These are phyloP conservation scores for Sebastes schlegelii DNA, from an alignment of 2,113 vertebrate genomes.

Conservation along the genomic window DNA sequence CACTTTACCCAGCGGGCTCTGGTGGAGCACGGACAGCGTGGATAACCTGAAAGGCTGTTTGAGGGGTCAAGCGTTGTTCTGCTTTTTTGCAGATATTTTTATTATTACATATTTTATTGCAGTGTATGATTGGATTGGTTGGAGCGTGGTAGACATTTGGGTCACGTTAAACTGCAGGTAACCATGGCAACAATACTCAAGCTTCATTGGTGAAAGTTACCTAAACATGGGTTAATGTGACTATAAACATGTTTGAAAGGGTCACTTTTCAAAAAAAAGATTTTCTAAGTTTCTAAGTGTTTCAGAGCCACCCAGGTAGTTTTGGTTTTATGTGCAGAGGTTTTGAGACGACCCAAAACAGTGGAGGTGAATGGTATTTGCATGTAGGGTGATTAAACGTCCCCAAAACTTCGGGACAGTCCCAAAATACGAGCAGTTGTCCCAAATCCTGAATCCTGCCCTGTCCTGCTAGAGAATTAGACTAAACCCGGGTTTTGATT, in stretches of 20 bases:
- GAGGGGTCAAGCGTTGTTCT: neutral
- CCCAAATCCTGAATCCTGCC: too few species aligned
- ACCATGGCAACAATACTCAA: neutral
- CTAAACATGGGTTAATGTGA: neutral
- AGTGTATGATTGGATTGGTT: neutral
- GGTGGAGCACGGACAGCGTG: neutral
- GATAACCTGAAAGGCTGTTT: neutral
- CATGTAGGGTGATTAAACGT: too few species aligned
- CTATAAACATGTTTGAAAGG: neutral
- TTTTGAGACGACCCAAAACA: too few species aligned
- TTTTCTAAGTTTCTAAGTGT: too few species aligned
- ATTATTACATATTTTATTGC: neutral
- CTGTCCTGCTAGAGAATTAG: too few species aligned
- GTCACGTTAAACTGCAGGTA: slow-evolving; percentile 3
- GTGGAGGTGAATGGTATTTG: too few species aligned
- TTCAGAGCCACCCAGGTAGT: too few species aligned
- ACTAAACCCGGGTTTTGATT: too few species aligned
- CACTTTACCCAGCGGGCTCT: neutral
- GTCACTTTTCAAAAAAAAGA: neutral
- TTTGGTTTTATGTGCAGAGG: too few species aligned
- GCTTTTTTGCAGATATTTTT: neutral
- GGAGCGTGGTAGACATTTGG: neutral
- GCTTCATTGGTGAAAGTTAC: neutral
- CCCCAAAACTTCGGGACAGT: too few species aligned
- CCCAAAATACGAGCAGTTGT: too few species aligned